These are phyloP conservation scores for Tetrao urogallus DNA, from an alignment of 2,113 vertebrate species.

Conservation along the genomic window DNA sequence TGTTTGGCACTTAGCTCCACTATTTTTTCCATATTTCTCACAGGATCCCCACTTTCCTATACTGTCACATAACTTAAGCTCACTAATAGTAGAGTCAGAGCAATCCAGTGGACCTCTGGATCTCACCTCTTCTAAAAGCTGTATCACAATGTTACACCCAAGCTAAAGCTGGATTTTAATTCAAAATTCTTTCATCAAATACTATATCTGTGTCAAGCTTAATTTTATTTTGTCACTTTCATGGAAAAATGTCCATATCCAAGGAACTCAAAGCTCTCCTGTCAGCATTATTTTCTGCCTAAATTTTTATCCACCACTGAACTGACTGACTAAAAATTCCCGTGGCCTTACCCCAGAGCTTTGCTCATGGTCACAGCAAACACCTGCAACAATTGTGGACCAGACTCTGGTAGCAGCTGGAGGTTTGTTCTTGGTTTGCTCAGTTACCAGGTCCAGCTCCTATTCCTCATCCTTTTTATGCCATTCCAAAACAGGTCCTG, in stretches of 20 bases:
- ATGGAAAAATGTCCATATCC: background rate
- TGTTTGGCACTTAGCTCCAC: background rate
- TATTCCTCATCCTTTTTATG: background rate
- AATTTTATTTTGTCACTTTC: background rate
- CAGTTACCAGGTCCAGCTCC: background rate
- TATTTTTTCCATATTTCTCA: background rate
- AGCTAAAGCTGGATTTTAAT: constrained; percentile 3
- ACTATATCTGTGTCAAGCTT: background rate
- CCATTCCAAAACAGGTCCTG: background rate
- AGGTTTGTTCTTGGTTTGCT: fast-evolving
- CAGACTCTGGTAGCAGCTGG: background rate
- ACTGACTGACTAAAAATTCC: background rate
- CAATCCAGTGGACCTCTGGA: background rate
- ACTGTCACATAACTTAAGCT: background rate
- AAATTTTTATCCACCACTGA: background rate
- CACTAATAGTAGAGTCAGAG: background rate
- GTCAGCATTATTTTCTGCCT: background rate
- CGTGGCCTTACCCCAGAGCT: no score
- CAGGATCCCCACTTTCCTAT: background rate
- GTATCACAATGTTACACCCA: background rate
- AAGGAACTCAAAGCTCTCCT: background rate
- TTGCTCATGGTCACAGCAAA: background rate
- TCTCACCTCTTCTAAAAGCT: background rate
- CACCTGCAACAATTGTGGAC: fast-evolving
- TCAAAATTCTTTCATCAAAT: background rate